These are phyloP conservation scores for Tenodera sinensis DNA, from an alignment of 2,888 invertebrate genomes.

Conservation along the genomic window DNA sequence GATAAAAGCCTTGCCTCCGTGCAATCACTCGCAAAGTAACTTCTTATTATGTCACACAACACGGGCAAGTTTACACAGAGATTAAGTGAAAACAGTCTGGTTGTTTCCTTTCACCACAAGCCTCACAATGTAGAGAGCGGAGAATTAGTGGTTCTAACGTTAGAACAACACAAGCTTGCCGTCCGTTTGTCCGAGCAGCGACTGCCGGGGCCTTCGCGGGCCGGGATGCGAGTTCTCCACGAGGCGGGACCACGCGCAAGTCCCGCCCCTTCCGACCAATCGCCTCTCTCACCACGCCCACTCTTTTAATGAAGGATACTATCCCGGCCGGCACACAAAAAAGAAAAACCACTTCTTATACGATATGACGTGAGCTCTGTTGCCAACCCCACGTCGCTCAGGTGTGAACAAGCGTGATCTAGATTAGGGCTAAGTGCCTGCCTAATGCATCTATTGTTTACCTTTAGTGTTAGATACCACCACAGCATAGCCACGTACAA, in stretches of 20 bases:
- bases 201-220: background rate
- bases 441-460: too few relatives aligned
- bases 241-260: background rate
- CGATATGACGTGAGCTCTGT: background rate
- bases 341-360: background rate
- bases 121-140: conserved; percentile 40
- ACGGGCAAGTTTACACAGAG: conserved; percentile 75
- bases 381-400: background rate
- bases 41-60: conserved; percentile 81
- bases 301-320: conserved; percentile 19
- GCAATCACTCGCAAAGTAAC: conserved; percentile 32
- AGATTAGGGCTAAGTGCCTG: background rate
- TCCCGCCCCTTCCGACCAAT: conserved; percentile 35
- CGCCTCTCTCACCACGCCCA: background rate
- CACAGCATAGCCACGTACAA: too few relatives aligned
- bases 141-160: conserved; percentile 43
- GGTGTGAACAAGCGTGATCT: background rate
- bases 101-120: conserved; percentile 48
- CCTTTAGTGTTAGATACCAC: too few relatives aligned
- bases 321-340: too few relatives aligned
- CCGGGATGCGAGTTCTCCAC: background rate
- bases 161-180: conserved; percentile 35
- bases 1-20: conserved; percentile 8
- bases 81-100: conserved; percentile 54
- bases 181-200: background rate